Base-by-base conservation (phyloP, 1,140 invertebrate genomes). In the Anoplophora glabripennis region DNA sequence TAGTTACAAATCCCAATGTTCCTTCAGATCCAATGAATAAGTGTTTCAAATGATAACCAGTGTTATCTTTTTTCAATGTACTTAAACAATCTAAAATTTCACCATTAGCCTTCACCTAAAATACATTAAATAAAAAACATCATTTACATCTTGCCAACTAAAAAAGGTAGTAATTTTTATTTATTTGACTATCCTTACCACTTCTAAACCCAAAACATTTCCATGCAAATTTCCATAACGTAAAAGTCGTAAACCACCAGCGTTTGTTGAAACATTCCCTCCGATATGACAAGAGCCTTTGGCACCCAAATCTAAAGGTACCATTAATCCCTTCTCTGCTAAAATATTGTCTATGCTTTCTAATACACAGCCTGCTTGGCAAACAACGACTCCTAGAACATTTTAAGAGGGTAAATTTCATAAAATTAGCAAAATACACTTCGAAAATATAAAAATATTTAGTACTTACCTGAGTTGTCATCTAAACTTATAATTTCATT, bases 11-110 rank as follows among this genome's bases (percentile, higher is more conserved):
- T 7, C 97, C 96, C 40, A 99, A 77, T 0, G 96, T 96, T 46
- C 97, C 97, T 81, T 99, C 97, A 0, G 93, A 93, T 11, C 97
- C 97, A 68, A 99, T 95, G 72, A 99, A 98, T 45, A 99, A 74
- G 74, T 99, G 95, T 72, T 98, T 97, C 57, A 98, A 76, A 73
- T 98, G 93, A 75, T 96, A 97, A 0, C 95, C 96, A 0, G 96
- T 99, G 72, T 99, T 99, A 72, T 99, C 95, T 77, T 99, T 99
- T 72, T 94, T 90, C 59, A 98, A 78, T 3, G 86, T 83, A 59
- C 86, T 89, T 68, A 99, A 79, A 63, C 89, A 88, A 72, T 98
- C 87, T 10, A 99, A 73, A 1, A 99, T 78, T 52, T 89, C 83
- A 0, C 95, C 95, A 79, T 93, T 86, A 2, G 95, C 89, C 75